phyloP scores from a whole-genome alignment of 2,888 invertebrate species.

The Ptilodon capucinus region DNA sequence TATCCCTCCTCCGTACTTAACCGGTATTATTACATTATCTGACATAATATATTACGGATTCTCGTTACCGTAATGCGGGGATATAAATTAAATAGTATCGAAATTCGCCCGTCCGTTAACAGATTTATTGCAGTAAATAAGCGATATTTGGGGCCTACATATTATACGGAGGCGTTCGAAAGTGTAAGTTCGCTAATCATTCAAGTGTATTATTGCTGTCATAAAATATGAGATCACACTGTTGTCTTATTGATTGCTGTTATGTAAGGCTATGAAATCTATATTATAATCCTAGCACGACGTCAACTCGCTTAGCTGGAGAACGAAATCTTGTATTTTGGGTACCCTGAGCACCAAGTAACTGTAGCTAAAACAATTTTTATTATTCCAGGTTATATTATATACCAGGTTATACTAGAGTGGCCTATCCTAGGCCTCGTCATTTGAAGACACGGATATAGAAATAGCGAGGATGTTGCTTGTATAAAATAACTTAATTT shows the following conservation, averaged over 20 bases:
- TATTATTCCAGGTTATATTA: too few relatives aligned
- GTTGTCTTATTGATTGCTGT: background rate
- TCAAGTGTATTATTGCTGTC: background rate
- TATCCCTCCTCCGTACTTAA: background rate
- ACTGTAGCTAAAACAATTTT: too few relatives aligned
- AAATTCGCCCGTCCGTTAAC: background rate
- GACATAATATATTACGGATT: constrained; percentile 1
- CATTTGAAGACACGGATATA: too few relatives aligned
- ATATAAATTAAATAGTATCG: constrained; percentile 2
- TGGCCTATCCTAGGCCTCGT: too few relatives aligned
- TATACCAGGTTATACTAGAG: too few relatives aligned
- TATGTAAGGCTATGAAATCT: constrained; percentile 3
- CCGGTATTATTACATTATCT: background rate
- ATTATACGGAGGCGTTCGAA: background rate
- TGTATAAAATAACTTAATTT: too few relatives aligned
- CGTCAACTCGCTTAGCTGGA: background rate
- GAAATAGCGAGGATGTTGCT: too few relatives aligned
- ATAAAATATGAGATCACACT: background rate
- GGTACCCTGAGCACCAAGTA: too few relatives aligned
- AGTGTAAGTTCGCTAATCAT: background rate
- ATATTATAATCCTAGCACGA: background rate
- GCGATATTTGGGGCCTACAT: constrained; percentile 1
- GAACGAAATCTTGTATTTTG: too few relatives aligned
- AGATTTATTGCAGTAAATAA: constrained; percentile 2
- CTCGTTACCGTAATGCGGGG: background rate